A percentile compares a stretch with the other conserved stretches of the same genome.
These are phyloP conservation scores for Drosophila lutescens DNA, from an alignment of 2,888 invertebrate genomes.

Conservation along the genomic window DNA sequence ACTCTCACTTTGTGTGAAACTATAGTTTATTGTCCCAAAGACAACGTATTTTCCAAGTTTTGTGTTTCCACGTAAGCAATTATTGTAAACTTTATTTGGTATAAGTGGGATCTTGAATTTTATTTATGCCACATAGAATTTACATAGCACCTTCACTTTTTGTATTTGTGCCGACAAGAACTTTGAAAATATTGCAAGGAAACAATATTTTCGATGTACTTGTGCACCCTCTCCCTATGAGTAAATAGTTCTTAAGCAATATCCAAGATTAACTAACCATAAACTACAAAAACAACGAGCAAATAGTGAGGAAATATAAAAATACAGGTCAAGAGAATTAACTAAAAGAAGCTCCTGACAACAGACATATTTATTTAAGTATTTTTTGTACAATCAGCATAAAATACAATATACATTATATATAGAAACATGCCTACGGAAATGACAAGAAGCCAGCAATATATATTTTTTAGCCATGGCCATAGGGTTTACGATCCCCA, in stretches of 20 bases:
- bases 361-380: slow-evolving; percentile 55
- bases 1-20: not conserved
- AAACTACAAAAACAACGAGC: slow-evolving; percentile 32
- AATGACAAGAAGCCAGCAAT: slow-evolving; percentile 49
- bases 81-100: slow-evolving; percentile 70
- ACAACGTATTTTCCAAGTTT: slow-evolving; percentile 22
- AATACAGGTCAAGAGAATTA: slow-evolving; percentile 1
- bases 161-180: slow-evolving; percentile 52
- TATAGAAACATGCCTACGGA: slow-evolving; percentile 22
- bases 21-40: slow-evolving; percentile 8
- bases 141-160: slow-evolving; percentile 50
- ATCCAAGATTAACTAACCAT: slow-evolving; percentile 39
- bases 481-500: slow-evolving; percentile 32
- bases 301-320: slow-evolving; percentile 41
- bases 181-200: slow-evolving; percentile 61
- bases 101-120: slow-evolving; percentile 24
- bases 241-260: slow-evolving; percentile 56
- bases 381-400: slow-evolving; percentile 63
- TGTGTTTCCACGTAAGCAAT: slow-evolving; percentile 10
- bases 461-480: slow-evolving; percentile 56
- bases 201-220: slow-evolving; percentile 64
- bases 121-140: slow-evolving; percentile 63
- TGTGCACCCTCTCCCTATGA: slow-evolving; percentile 31
- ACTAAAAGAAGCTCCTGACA: slow-evolving; percentile 32
- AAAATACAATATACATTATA: slow-evolving; percentile 48